Conservation (phyloP, 2,113 vertebrate species). For the Xenus cinereus region DNA sequence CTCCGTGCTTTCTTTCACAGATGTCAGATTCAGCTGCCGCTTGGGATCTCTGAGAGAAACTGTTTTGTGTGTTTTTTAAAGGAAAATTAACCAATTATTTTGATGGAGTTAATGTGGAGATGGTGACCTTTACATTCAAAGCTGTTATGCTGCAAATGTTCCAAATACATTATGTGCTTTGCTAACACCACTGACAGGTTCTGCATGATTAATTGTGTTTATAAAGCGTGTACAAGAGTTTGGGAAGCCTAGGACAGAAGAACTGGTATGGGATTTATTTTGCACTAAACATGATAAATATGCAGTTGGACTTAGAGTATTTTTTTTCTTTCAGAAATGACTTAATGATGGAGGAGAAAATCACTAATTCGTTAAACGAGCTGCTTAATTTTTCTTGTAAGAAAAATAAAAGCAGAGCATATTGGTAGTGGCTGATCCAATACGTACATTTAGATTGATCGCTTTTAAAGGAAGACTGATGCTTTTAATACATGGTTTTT, state of each 20-base stretch:
- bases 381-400: slow-evolving; percentile 40
- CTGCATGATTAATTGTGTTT: slow-evolving; percentile 55
- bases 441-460: background rate
- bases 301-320: background rate
- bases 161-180: slow-evolving; percentile 46
- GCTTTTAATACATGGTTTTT: slow-evolving; percentile 18
- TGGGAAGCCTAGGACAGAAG: slow-evolving; percentile 53
- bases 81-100: slow-evolving; percentile 54
- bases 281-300: slow-evolving; percentile 52
- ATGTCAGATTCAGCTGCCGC: slow-evolving; percentile 36
- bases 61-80: slow-evolving; percentile 65
- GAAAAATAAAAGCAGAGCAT: slow-evolving; percentile 21
- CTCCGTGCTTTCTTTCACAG: slow-evolving; percentile 46
- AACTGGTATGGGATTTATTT: slow-evolving; percentile 47
- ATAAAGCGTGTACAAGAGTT: slow-evolving; percentile 45
- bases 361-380: slow-evolving; percentile 52
- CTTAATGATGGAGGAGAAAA: slow-evolving; percentile 55
- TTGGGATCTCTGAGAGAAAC: slow-evolving; percentile 8
- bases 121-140: slow-evolving; percentile 64
- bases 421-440: background rate
- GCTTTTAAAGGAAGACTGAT: slow-evolving; percentile 28
- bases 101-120: slow-evolving; percentile 64
- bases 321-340: slow-evolving; percentile 26
- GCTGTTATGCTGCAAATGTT: slow-evolving; percentile 53
- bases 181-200: slow-evolving; percentile 39